Evolutionary conservation across 2,797 vertebrate species (phyloP).

Genomic region (Ptychobarbus kaznakovi): DNA sequence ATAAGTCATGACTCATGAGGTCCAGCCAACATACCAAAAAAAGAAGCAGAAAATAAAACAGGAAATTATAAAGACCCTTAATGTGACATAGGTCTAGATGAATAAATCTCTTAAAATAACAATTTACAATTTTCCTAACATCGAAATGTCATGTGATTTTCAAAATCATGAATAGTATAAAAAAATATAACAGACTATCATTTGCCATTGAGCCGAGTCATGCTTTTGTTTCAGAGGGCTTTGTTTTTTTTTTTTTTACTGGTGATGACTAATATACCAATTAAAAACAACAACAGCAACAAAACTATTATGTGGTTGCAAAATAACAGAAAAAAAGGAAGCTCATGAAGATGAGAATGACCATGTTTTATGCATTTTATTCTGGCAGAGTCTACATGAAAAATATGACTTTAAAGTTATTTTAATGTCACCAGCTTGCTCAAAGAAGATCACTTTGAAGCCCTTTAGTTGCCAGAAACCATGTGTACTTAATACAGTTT

Average conservation of each 20-base stretch:
- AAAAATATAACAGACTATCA: neutral
- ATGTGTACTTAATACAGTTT: slow-evolving; percentile 4
- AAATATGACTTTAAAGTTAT: neutral
- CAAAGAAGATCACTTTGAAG: neutral
- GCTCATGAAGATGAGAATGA: neutral
- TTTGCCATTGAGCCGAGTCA: neutral
- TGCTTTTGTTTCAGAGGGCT: neutral
- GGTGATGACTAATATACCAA: neutral
- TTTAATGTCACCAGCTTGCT: neutral
- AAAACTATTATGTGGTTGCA: neutral
- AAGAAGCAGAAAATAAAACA: neutral
- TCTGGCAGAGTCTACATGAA: neutral
- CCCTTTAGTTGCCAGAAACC: slow-evolving; percentile 10
- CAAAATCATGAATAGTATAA: neutral
- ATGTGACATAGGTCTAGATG: neutral
- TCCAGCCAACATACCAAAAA: neutral
- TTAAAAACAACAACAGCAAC: neutral
- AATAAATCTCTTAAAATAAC: neutral
- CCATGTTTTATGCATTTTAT: neutral
- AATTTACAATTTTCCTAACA: neutral
- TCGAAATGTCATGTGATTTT: neutral
- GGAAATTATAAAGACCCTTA: neutral
- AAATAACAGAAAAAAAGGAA: neutral
- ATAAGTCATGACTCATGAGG: neutral
- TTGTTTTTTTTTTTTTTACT: neutral